Evolutionary conservation across 1,140 invertebrate species (phyloP).

Genomic region (Chironomus tepperi): DNA sequence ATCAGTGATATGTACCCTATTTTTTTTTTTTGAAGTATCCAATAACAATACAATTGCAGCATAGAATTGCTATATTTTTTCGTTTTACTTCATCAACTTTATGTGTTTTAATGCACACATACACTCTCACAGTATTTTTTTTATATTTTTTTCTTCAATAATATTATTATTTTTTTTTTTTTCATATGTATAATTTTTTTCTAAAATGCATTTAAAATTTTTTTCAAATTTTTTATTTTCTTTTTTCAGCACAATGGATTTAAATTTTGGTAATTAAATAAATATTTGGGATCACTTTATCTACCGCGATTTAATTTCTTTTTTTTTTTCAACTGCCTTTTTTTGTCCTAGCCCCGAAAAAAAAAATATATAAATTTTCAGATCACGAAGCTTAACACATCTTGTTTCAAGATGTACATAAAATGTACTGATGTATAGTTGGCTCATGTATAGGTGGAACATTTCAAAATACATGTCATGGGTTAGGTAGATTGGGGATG

Average conservation of each 20-base stretch:
- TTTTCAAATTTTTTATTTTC: too few relatives aligned
- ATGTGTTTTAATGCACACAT: background rate
- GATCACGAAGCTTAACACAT: slow-evolving; percentile 18
- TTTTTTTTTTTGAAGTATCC: background rate
- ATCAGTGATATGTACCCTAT: slow-evolving; percentile 13
- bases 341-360: background rate
- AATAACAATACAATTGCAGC: slow-evolving; percentile 18
- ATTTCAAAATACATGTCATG: background rate
- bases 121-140: background rate
- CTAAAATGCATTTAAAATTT: slow-evolving; percentile 14
- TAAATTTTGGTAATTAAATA: background rate
- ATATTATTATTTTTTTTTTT: background rate
- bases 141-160: background rate
- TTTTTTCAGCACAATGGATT: background rate
- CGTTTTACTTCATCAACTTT: slow-evolving; percentile 20
- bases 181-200: slow-evolving; percentile 9
- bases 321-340: slow-evolving; percentile 15
- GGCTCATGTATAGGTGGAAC: background rate
- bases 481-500: background rate
- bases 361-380: background rate
- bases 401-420: slow-evolving; percentile 2
- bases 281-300: slow-evolving; percentile 5
- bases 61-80: slow-evolving; percentile 15
- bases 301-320: background rate
- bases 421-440: background rate